These are phyloP conservation scores for Conomelus anceps DNA, from an alignment of 2,888 invertebrate species.

Conservation along the genomic window DNA sequence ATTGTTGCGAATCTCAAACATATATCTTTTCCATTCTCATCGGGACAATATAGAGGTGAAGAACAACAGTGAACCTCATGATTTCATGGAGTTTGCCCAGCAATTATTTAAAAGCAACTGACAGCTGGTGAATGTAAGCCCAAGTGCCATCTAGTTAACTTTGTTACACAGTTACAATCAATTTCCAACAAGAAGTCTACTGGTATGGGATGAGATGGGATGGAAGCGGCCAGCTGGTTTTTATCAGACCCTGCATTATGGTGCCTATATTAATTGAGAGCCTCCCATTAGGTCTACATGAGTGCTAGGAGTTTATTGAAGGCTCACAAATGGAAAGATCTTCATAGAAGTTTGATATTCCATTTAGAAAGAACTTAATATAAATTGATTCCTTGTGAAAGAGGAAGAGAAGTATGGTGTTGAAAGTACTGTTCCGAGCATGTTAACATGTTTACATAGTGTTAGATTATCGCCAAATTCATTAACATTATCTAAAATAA, in stretches of 20 bases:
- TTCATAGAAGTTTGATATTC: neutral
- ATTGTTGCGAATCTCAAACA: neutral
- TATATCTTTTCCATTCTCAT: neutral
- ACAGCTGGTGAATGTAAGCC: neutral
- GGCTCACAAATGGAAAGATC: neutral
- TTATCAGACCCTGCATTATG: neutral
- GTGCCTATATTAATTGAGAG: neutral
- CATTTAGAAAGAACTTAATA: too few relatives aligned
- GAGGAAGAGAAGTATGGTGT: too few relatives aligned
- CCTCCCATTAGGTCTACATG: neutral
- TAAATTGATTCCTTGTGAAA: too few relatives aligned
- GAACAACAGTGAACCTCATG: neutral
- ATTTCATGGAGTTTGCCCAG: neutral
- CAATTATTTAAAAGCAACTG: neutral
- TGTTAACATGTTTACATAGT: too few relatives aligned
- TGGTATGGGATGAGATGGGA: neutral
- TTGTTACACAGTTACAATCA: neutral
- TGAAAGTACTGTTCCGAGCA: too few relatives aligned
- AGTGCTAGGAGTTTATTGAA: neutral
- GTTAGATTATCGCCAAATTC: too few relatives aligned
- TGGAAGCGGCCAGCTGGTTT: neutral
- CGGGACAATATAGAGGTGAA: neutral
- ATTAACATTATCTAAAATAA: too few relatives aligned
- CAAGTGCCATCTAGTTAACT: neutral
- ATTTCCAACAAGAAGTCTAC: neutral